Evolutionary conservation across 2,797 vertebrate species (phyloP), one percentile per base, ranked within the genome.

Genomic region (Sparus aurata): DNA sequence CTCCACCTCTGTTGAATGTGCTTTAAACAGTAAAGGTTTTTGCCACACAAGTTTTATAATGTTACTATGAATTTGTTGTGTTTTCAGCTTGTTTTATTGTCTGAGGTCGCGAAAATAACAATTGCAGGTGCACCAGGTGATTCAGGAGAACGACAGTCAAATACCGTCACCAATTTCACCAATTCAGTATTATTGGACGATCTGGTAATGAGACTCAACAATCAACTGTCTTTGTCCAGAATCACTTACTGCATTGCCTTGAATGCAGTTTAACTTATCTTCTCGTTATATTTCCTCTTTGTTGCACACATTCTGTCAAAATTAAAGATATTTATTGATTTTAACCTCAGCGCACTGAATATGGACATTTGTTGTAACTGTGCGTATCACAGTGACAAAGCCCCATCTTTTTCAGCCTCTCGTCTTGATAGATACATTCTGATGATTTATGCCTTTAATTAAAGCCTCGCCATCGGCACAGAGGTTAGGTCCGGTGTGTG

Each of bases 381-480:
- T 27, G 5, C 23, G 22, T 61, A 22, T 72, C 27, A 20, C 25
- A 16, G 25, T 53, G 45, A 47, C n/a, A 59, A 34, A 78, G 62
- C 58, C 20, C 11, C n/a, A 70, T 13, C 25, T 57, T 52, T 52
- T 16, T 47, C 27, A 4, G 0, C 59, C 78, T 69, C 13, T 73
- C 62, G 58, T 70, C 53, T n/a, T 82, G 60, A 86, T 68, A 80
- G 69, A 91, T 82, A 66, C 34, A 75, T 68, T 66, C 63, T 16
- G 61, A 41, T 73, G 68, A 90, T 90, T 82, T 73, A 84, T 25
- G 23, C 64, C 61, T 89, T 90, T 85, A 89, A 91, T 91, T 86
- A 89, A 88, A 82, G 67, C 38, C 50, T 11, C 38, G n/a, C 62
- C 69, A 45, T 52, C 6, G 27, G 52, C 73, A 54, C 69, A 59